Percentiles rank a stretch among this genome's conserved stretches.
Conservation (phyloP, 1,140 invertebrate genomes). For the Drosophila nebulosa region DNA sequence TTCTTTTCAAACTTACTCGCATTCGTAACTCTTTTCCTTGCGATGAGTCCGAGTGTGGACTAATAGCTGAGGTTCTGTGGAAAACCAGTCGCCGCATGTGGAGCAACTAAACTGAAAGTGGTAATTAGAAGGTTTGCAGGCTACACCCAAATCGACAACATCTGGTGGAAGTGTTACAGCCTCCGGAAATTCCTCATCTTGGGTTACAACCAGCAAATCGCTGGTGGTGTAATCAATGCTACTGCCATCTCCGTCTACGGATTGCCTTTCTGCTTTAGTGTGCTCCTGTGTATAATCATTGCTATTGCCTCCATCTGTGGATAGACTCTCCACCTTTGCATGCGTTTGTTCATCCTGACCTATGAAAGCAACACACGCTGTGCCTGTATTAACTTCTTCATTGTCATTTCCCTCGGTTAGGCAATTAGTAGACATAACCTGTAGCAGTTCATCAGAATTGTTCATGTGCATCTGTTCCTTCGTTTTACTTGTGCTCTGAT, state of each 20-base stretch:
- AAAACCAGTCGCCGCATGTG: slow-evolving; percentile 49
- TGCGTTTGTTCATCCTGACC: neutral
- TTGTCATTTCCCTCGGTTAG: neutral
- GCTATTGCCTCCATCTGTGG: neutral
- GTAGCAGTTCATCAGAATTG: neutral
- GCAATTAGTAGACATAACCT: neutral
- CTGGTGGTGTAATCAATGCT: neutral
- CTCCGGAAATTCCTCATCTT: neutral
- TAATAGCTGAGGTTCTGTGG: slow-evolving; percentile 25
- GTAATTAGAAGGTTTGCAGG: slow-evolving; percentile 19
- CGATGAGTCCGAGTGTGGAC: slow-evolving; percentile 42
- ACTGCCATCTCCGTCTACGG: neutral
- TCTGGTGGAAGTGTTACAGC: neutral
- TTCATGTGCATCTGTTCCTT: neutral
- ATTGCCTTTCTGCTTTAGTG: neutral
- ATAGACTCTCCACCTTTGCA: neutral
- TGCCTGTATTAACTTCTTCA: neutral
- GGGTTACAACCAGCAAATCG: neutral
- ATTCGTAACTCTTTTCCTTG: slow-evolving; percentile 49
- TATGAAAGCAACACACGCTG: neutral
- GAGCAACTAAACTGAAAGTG: slow-evolving; percentile 21
- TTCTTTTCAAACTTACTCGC: slow-evolving; percentile 53
- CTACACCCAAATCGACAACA: slow-evolving; percentile 32
- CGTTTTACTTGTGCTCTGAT: neutral
- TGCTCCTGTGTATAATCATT: neutral